phyloP scores from a whole-genome alignment of 1,140 invertebrate species.

The Zaprionus nigranus region DNA sequence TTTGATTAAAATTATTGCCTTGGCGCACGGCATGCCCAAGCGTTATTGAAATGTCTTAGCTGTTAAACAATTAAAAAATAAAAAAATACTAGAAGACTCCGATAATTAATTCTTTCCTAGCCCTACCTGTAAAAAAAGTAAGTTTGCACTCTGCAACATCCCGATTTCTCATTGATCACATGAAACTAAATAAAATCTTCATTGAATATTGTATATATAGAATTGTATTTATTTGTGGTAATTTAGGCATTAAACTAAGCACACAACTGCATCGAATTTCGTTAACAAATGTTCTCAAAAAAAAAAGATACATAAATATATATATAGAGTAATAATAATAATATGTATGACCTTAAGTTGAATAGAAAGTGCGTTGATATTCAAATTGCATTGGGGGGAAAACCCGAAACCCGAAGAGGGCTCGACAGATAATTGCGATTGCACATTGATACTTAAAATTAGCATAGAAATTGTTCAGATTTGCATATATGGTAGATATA shows the following conservation, averaged over 20 bases:
- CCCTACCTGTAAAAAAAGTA: too few relatives aligned
- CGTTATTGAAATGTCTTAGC: too few relatives aligned
- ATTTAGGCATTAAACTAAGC: constrained; percentile 61
- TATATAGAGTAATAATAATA: constrained; percentile 8
- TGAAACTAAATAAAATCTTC: background rate
- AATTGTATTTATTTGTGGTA: constrained; percentile 67
- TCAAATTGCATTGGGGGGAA: constrained; percentile 20
- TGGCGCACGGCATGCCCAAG: too few relatives aligned
- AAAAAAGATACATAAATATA: constrained; percentile 33
- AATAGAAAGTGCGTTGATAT: constrained; percentile 1
- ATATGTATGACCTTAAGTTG: constrained; percentile 10
- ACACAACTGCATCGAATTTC: constrained; percentile 55
- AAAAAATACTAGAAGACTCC: too few relatives aligned
- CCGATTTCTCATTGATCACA: background rate
- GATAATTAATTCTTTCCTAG: too few relatives aligned
- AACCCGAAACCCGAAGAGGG: background rate
- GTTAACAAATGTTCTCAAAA: constrained; percentile 68
- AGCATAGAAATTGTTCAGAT: constrained; percentile 35
- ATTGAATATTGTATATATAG: constrained; percentile 41
- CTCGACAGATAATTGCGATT: constrained; percentile 35
- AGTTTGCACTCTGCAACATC: too few relatives aligned
- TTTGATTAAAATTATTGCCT: too few relatives aligned
- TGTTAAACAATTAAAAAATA: too few relatives aligned
- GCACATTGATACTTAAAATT: constrained; percentile 63
- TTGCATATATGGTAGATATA: background rate